Base-by-base conservation (phyloP, 2,113 vertebrate genomes). In the Uria aalge region DNA sequence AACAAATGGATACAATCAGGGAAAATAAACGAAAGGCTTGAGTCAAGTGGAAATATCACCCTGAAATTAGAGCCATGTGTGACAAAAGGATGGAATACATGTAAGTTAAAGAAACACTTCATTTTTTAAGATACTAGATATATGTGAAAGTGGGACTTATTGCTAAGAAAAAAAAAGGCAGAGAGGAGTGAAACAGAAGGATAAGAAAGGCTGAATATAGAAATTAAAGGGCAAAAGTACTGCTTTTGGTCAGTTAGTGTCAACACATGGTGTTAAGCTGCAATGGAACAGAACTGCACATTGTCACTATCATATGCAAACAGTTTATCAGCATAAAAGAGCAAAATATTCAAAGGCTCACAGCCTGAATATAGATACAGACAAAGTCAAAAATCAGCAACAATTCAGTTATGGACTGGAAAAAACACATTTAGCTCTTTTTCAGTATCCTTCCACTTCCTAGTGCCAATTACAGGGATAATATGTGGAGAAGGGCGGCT, bases 61-160 rank as follows among this genome's bases (percentile, higher is more conserved):
- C 75, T 91, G 89, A 98, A 98, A 97, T 93, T 95, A 92, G 91
- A 97, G 73, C 62, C 85, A 96, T 57, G 66, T 96, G 94, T 97
- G 93, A 95, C 76, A 94, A 92, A 96, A 38, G 6, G 76, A 90
- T 81, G 69, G 94, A 91, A 97, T 60, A 95, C 36, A 72, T 32
- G 13, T 66, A 55, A 67, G 40, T 71, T 95, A 63, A 63, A 96
- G 84, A 96, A 95, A 92, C 45, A 27, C 6, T 52, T 53, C 57
- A 43, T 74, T 96, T 75, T 53, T 6, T 72, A 95, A 91, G 53
- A 95, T 53, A 75, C 53, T 85, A 22, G 62, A 15, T 43, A 29
- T 43, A 73, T 16, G 43, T 40, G 23, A 93, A 87, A 78, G 15
- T 41, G 8, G 3, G 3, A 67, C 55, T 69, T 38, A 41, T 8